Base-by-base conservation (phyloP, 2,113 vertebrate genomes). In the Willisornis vidua region DNA sequence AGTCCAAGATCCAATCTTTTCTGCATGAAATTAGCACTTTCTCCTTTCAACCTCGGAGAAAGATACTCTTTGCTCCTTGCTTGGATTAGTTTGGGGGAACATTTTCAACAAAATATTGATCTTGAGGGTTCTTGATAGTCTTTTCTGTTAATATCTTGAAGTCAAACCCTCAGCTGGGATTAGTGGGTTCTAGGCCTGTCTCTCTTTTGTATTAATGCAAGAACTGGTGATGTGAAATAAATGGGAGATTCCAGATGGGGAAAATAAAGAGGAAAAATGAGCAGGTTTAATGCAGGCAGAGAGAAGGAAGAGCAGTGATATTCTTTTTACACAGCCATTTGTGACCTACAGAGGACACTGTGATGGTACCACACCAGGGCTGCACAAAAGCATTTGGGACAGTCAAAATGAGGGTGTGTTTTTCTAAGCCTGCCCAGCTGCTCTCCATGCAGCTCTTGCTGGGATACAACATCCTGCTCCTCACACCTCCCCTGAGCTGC, bases 21-120 rank as follows among this genome's bases (percentile, higher is more conserved):
- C 88, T 89, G 77, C 81, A 86, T 57, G 48, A 86, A 91, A 96
- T 93, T 93, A 92, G 73, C 82, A 33, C 76, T 88, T 76, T 80
- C 79, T 94, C 55, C 94, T 94, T 94, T 84, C 92, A 90, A 33
- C 79, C 88, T 95, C 68, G n/a, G 89, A 92, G 80, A 85, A 78
- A 78, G 58, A 85, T 52, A 25, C 48, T 28, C 25, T 46, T 8
- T 39, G 39, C 49, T 90, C 26, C 71, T 82, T 59, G 26, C 43
- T 63, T 63, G 83, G 31, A 63, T 74, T 85, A 88, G 31, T 45
- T 45, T 43, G 51, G 45, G 54, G n/a, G 26, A 87, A 73, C 35
- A 84, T 85, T 79, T 76, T 18, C 66, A 70, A 70, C 58, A 55
- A 29, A 66, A 58, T 43, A 39, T 76, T 77, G n/a, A 90, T 80